Evolutionary conservation across 2,888 invertebrate species (phyloP).

Genomic region (Oxystoma pomonae): DNA sequence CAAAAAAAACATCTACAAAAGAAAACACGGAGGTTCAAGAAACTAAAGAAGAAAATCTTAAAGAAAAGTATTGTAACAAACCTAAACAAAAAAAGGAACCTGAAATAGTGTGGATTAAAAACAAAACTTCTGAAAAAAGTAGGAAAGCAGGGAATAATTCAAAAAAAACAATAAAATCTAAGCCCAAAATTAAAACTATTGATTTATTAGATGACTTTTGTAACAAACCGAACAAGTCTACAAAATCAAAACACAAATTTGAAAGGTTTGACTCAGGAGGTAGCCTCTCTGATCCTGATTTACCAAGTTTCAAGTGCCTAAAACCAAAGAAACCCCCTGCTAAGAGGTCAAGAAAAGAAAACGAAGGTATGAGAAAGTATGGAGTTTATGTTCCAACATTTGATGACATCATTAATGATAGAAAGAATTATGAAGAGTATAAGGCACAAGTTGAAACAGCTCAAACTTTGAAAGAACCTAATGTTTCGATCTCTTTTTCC

Average conservation of each 20-base stretch:
- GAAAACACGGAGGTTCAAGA: neutral
- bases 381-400: conserved; percentile 29
- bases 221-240: neutral
- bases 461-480: conserved; percentile 19
- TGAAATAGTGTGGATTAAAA: neutral
- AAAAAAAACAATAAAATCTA: too few relatives aligned
- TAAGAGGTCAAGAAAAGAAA: conserved; percentile 8
- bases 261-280: conserved; percentile 20
- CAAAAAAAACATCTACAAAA: neutral
- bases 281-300: conserved; percentile 15
- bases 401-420: conserved; percentile 30
- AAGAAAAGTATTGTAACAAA: neutral
- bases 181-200: too few relatives aligned
- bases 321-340: conserved; percentile 14
- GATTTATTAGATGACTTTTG: too few relatives aligned
- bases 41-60: neutral
- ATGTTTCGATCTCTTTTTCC: conserved; percentile 18
- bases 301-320: conserved; percentile 22
- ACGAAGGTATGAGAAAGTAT: conserved; percentile 30
- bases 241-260: conserved; percentile 7
- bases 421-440: conserved; percentile 23
- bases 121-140: neutral
- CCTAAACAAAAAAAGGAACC: neutral
- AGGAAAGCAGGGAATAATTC: neutral
- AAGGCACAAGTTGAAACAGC: conserved; percentile 21